Evolutionary conservation across 2,888 invertebrate species (phyloP).

Genomic region (Lamproptera curius): DNA sequence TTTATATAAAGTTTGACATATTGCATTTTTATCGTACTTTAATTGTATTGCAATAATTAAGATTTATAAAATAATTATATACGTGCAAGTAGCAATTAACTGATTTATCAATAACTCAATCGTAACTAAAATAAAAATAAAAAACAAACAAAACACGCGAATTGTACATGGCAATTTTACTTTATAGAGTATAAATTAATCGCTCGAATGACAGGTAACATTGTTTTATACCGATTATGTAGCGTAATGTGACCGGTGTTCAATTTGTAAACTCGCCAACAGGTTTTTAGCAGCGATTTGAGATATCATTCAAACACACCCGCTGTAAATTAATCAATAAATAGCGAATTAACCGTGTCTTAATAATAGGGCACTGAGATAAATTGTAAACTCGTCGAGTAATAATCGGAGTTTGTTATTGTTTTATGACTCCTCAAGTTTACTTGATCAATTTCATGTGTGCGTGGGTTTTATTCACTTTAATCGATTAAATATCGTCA

Average conservation of each 20-base stretch:
- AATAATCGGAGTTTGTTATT: too few relatives aligned
- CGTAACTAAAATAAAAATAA: not conserved
- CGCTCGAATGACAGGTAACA: conserved; percentile 9
- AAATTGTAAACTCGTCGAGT: not conserved
- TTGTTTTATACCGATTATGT: conserved; percentile 20
- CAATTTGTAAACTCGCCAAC: not conserved
- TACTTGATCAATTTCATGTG: too few relatives aligned
- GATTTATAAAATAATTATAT: conserved; percentile 5
- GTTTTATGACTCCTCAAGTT: too few relatives aligned
- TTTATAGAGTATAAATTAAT: conserved; percentile 1
- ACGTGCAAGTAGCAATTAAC: conserved; percentile 7
- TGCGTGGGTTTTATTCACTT: too few relatives aligned
- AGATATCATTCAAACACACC: not conserved
- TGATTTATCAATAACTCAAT: not conserved
- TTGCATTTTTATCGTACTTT: not conserved
- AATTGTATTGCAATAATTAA: not conserved
- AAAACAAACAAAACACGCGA: not conserved
- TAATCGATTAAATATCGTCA: too few relatives aligned
- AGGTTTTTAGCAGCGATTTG: not conserved
- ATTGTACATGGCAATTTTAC: not conserved
- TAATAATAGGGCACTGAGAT: conserved; percentile 4
- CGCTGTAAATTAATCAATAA: not conserved
- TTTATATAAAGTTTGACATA: not conserved
- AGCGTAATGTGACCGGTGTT: conserved; percentile 12
- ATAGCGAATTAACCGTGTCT: conserved; percentile 1